Evolutionary conservation across 2,888 invertebrate genomes (phyloP), one percentile per base, ranked within the genome.

Genomic region (Acrocyrtus sp.): DNA sequence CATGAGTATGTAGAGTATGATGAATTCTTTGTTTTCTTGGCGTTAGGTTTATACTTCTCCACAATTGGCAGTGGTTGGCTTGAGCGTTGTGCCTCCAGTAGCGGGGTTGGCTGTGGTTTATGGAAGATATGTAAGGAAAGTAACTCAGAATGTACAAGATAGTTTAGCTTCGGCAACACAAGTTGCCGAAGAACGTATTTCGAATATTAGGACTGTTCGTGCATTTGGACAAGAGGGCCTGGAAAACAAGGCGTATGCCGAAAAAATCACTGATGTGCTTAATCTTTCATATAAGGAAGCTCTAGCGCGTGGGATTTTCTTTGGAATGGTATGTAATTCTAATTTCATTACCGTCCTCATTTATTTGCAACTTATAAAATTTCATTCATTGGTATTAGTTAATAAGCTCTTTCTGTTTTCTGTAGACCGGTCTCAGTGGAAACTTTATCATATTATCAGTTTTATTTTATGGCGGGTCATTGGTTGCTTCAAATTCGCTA

Each of bases 181-280:
- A 87, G 89, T 93, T 66, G 95, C 95, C 0, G 96, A 97, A 85
- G 97, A 98, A 84, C 91, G 92, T 81, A 92, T 96, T 78, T 90
- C 93, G 12, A 97, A 95, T 83, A 91, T 98, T 76, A 89, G 95
- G 83, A 97, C 97, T 2, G 97, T 98, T 0, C 92, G 96, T 85
- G 91, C 93, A 26, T 96, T 98, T 84, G 93, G 93, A 17, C 93
- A 94, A 82, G 97, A 98, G 84, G 83, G 86, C 8, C 88, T 88
- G 68, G 98, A 98, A 86, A 88, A 90, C 56, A 83, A 87, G 5
- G 84, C 86, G 0, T 98, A 95, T 82, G 86, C 87, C 39, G 82
- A 84, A 0, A 89, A 90, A 81, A 89, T 97, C 67, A 85, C 89
- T 27, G 87, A 90, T 51, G 89, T 97, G 21, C 85, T 98, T 65